Conservation (phyloP, 92 coral and sea anemone species). For the Umimayanthus chanpuru region DNA sequence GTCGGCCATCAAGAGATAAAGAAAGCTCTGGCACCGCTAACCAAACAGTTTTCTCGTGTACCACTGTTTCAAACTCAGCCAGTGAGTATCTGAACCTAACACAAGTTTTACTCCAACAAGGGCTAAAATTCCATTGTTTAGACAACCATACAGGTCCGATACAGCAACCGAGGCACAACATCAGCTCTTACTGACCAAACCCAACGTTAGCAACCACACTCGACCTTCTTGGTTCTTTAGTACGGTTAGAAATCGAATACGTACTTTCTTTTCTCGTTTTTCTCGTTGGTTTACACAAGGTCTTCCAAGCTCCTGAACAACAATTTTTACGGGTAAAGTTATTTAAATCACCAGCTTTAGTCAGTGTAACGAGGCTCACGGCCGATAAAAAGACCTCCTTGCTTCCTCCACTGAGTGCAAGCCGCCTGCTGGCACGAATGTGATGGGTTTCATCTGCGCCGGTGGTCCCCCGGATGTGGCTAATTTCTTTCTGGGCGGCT, state of each 20-base stretch:
- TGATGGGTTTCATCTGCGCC: slow-evolving; percentile 43
- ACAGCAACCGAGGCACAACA: neutral
- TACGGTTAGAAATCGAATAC: neutral
- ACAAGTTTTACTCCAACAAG: too few relatives aligned
- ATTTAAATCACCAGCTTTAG: too few relatives aligned
- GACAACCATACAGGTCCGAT: neutral
- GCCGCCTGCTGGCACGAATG: slow-evolving; percentile 73
- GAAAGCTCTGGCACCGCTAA: too few relatives aligned
- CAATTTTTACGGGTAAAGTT: neutral
- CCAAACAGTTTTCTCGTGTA: too few relatives aligned
- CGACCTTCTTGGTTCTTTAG: neutral
- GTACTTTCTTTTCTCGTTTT: neutral
- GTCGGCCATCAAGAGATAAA: too few relatives aligned
- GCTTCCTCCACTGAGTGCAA: slow-evolving; percentile 23
- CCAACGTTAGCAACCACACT: too few relatives aligned
- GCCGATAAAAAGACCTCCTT: neutral
- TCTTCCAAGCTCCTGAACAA: neutral
- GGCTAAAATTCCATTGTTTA: too few relatives aligned
- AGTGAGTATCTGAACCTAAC: too few relatives aligned
- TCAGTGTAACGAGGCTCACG: neutral
- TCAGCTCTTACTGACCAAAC: too few relatives aligned
- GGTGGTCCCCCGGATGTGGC: neutral
- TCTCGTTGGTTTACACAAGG: neutral
- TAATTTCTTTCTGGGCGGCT: slow-evolving; percentile 70
- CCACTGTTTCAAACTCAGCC: too few relatives aligned